Evolutionary conservation across 2,888 invertebrate genomes (phyloP), one percentile per base, ranked within the genome.

Genomic region (Erannis defoliaria): DNA sequence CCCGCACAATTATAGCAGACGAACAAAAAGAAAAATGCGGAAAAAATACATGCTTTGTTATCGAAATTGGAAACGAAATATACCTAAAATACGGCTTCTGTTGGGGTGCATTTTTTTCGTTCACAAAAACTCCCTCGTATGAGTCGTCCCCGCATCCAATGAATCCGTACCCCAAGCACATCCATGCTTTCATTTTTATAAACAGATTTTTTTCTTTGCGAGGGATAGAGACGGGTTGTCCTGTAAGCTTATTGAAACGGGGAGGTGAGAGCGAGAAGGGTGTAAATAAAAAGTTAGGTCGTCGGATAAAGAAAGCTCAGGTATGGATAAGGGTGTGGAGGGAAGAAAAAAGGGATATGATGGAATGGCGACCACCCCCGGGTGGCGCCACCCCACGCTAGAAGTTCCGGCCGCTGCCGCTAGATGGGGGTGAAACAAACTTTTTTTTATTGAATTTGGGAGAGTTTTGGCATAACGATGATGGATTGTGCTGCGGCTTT

Each of bases 231-330:
- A 90, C 56, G 57, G 73, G 50, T 38, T 51, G 68, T 74, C 66
- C 61, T 64, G 68, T 75, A 63, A 33, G 23, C 50, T 50, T 58
- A 64, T 57, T 55, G 49, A 63, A 55, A 48, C 10, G 33, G 16
- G 18, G 16, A 65, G 0, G 86, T 62, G 67, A 31, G 83, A 92
- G 57, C 68, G 91, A 81, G 92, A 90, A 70, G 73, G 84, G 61
- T 62, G 80, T 84, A 87, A 85, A 84, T 86, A 88, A 90, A 90
- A 90, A 89, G 91, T 93, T 90, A 82, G 79, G 84, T 77, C 85
- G 78, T 90, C 84, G 78, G 91, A 92, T 92, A 92, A 92, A 93
- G 93, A 93, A 93, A 92, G 88, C 89, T 83, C 93, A 93, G 92
- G 92, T 93, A 93, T 75, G 89, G 89, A 88, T 90, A 91, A 91